Evolutionary conservation across 2,113 vertebrate genomes (phyloP).

Genomic region (Seriola rivoliana): DNA sequence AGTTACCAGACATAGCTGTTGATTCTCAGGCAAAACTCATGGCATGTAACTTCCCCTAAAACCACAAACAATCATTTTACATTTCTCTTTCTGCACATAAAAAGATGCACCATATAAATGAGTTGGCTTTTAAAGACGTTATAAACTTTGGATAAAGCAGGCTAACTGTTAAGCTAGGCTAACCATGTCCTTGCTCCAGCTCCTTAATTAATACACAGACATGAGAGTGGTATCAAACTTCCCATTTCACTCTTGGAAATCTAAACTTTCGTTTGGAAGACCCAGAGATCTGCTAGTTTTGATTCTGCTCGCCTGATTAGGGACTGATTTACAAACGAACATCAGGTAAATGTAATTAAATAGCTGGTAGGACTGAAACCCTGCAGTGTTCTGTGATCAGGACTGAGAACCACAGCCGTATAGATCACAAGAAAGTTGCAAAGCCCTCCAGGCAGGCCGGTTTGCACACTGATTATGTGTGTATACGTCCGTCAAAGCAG

Average conservation of each 20-base stretch:
- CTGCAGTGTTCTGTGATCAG: not conserved
- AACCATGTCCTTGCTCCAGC: no score
- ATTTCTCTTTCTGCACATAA: not conserved
- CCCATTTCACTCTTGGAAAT: no score
- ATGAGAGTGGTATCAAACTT: no score
- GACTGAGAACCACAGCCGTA: not conserved
- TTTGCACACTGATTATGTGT: slow-evolving; percentile 3
- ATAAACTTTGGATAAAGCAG: no score
- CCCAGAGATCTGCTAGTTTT: slow-evolving; percentile 25
- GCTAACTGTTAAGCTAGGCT: no score
- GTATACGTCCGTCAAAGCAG: slow-evolving; percentile 1
- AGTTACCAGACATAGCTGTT: no score
- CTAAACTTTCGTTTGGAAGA: not conserved
- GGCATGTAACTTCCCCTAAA: no score
- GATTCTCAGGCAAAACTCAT: no score
- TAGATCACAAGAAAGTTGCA: slow-evolving; percentile 15
- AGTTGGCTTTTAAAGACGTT: no score
- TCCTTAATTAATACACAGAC: no score
- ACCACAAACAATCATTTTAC: no score
- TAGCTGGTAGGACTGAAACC: not conserved
- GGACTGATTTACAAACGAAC: slow-evolving; percentile 16
- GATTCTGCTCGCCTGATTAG: slow-evolving; percentile 4
- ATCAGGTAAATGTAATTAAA: slow-evolving; percentile 28
- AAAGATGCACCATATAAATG: no score
- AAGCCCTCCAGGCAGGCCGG: not conserved